Base-by-base conservation (phyloP, 2,797 vertebrate genomes). In the Holocentrus rufus region DNA sequence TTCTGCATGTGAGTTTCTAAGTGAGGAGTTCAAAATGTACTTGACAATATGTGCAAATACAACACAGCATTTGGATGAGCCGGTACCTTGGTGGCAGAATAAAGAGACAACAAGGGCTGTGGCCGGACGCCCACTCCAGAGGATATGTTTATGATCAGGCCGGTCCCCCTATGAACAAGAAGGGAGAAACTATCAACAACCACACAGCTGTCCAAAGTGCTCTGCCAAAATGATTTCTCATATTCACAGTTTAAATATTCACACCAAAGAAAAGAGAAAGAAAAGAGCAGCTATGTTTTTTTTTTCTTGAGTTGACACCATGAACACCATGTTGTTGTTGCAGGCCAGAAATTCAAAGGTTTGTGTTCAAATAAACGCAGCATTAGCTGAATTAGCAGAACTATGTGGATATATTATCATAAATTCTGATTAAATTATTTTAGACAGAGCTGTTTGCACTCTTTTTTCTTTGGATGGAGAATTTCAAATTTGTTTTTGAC, bases 131-230 rank as follows among this genome's bases (percentile, higher is more conserved):
- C 93, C 1, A 42, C 15, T 44, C 73, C 39, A 17, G 95, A 96
- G 10, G 94, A 93, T 3, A 96, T 72, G 75, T 96, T 96, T 72
- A 96, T 93, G 78, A 96, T 90, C 49, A 97, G 72, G 0, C 95
- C 95, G 64, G 77, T 94, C 31, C 80, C 69, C 81, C 95, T 96
- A 69, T 2, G 30, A 58, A 79, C 44, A 46, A 46, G 44, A 46
- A 17, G 15, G 17, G 69, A 62, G 20, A 69, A 22, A 82, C 5
- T n/a, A 31, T 27, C 36, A 65, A 71, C 7, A 72, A 49, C 1
- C 18, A 70, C 20, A 17, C 20, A 69, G 23, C 39, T 7, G 64
- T 31, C 13, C 2, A 13, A 4, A 22, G 11, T 17, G 22, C 7
- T 39, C 25, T 1, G 31, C 31, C 31, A 34, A 34, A 34, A 34